Evolutionary conservation across 2,797 vertebrate genomes (phyloP).

Genomic region (Tangara arthus): DNA sequence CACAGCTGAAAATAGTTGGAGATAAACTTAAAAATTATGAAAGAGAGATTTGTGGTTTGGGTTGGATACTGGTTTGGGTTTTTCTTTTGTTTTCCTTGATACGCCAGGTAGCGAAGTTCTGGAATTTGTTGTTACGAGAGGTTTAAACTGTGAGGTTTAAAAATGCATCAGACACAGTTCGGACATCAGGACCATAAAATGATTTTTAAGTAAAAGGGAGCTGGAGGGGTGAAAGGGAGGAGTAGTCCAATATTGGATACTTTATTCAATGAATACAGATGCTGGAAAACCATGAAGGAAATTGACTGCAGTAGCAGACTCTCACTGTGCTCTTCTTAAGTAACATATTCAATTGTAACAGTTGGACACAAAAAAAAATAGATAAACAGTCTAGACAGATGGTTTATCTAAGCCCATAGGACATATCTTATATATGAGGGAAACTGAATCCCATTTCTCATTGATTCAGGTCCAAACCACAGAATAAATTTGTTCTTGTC

Average conservation of each 20-base stretch:
- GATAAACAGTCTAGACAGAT: background rate
- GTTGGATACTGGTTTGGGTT: background rate
- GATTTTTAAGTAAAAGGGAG: background rate
- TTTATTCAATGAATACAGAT: background rate
- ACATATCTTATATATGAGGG: background rate
- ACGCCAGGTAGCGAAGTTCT: background rate
- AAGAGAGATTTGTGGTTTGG: background rate
- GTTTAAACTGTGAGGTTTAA: background rate
- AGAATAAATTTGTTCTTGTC: background rate
- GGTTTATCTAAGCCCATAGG: background rate
- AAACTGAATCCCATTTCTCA: background rate
- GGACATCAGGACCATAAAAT: background rate
- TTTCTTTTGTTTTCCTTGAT: background rate
- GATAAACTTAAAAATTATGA: background rate
- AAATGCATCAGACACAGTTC: background rate
- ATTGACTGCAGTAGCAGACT: background rate
- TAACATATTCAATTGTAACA: background rate
- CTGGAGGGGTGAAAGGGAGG: background rate
- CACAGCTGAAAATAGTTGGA: background rate
- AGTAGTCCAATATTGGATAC: fast-evolving
- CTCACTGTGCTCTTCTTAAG: background rate
- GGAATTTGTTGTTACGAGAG: background rate
- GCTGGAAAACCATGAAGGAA: background rate
- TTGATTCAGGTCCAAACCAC: constrained; percentile 15
- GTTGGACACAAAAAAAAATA: background rate